These are phyloP conservation scores for Sylvietta virens DNA, from an alignment of 2,113 vertebrate genomes.

Conservation along the genomic window DNA sequence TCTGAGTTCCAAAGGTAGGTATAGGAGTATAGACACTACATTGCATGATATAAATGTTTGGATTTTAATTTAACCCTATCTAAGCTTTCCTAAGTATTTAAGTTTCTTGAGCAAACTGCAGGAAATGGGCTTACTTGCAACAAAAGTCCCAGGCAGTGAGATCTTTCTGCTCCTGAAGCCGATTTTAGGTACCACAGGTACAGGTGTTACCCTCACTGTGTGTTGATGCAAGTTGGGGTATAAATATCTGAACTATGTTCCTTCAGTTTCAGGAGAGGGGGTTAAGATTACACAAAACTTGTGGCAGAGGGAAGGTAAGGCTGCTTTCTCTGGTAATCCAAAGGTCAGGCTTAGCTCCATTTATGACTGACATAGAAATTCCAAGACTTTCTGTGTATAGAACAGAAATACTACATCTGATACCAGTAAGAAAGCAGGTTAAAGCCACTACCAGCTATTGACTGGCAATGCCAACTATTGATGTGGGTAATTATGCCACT, in stretches of 20 bases:
- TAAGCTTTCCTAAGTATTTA: background rate
- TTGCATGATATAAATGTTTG: background rate
- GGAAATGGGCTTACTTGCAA: background rate
- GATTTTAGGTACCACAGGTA: background rate
- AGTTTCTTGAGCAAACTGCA: background rate
- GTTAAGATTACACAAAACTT: background rate
- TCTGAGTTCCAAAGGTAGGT: background rate
- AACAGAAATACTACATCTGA: background rate
- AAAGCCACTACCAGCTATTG: background rate
- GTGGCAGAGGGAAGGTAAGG: background rate
- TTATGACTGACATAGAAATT: background rate
- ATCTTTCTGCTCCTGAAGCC: background rate
- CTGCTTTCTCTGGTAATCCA: background rate
- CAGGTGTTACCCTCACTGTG: background rate
- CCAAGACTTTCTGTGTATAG: background rate
- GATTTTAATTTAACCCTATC: background rate
- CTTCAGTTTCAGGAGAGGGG: background rate
- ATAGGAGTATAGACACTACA: too few relatives aligned
- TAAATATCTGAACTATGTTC: background rate
- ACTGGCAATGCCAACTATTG: background rate
- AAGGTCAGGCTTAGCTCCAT: background rate
- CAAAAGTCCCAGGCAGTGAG: background rate
- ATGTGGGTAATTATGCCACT: background rate
- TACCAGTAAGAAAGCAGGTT: background rate
- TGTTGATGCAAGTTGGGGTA: background rate